Conservation (phyloP, 2,113 vertebrate genomes). For the Tamias sibiricus region DNA sequence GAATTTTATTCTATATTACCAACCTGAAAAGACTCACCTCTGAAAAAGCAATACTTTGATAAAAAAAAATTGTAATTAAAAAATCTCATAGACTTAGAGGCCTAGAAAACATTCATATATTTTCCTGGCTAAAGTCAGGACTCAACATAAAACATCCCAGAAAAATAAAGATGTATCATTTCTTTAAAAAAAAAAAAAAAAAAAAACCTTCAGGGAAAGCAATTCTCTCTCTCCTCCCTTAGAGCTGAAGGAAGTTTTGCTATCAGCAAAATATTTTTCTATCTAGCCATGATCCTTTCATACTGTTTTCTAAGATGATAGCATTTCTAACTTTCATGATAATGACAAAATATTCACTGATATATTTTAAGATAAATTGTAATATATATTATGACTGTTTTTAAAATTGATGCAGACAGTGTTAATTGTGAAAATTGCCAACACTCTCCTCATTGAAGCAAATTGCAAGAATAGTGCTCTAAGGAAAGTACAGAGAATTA, state of each 20-base stretch:
- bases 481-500: background rate
- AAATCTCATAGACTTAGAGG: conserved; percentile 33
- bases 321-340: background rate
- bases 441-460: background rate
- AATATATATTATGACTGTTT: background rate
- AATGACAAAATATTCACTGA: background rate
- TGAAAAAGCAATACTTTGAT: background rate
- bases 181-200: background rate
- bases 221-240: conserved; percentile 22
- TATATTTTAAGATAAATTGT: background rate
- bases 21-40: background rate
- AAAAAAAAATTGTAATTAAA: background rate
- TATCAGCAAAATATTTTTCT: conserved; percentile 14
- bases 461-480: background rate
- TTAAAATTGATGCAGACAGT: background rate
- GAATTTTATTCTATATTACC: background rate
- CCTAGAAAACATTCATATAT: background rate
- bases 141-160: background rate
- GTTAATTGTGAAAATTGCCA: conserved; percentile 1
- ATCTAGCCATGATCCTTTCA: background rate
- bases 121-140: background rate
- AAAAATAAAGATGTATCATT: conserved; percentile 34
- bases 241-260: background rate
- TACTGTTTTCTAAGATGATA: background rate
- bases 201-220: background rate